Evolutionary conservation across 2,888 invertebrate genomes (phyloP).

Genomic region (Clunio marinus): DNA sequence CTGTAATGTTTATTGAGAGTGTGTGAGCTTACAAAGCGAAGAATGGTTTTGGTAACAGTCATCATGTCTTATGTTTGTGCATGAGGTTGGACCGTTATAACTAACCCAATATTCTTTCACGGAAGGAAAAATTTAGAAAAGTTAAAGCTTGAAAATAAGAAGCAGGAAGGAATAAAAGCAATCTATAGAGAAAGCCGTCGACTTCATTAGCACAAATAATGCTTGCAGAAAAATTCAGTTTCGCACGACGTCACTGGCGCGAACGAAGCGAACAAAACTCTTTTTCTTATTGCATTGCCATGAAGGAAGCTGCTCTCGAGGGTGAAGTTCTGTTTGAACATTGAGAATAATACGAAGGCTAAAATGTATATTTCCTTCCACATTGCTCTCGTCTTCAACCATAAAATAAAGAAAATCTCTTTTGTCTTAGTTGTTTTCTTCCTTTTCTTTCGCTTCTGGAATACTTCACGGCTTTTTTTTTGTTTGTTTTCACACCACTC

Average conservation of each 20-base stretch:
- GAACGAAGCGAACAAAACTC: neutral
- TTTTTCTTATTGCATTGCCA: neutral
- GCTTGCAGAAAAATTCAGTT: neutral
- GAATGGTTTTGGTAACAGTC: no score
- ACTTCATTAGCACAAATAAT: no score
- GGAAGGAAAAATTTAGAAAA: slow-evolving; percentile 5
- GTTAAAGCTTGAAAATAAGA: neutral
- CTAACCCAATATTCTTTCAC: no score
- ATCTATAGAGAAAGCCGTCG: no score
- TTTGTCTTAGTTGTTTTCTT: neutral
- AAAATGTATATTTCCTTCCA: slow-evolving; percentile 28
- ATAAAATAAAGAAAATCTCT: slow-evolving; percentile 18
- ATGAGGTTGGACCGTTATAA: no score
- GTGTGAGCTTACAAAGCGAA: neutral
- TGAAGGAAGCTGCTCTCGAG: slow-evolving; percentile 5
- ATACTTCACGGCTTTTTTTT: slow-evolving; percentile 15
- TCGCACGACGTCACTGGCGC: neutral
- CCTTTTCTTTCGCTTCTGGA: neutral
- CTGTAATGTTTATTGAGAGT: slow-evolving; percentile 5
- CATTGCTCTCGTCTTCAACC: slow-evolving; percentile 11
- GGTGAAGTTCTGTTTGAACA: slow-evolving; percentile 19
- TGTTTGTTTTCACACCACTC: slow-evolving; percentile 26
- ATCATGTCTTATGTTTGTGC: no score
- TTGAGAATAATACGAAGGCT: neutral
- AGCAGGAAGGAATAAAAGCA: neutral